Base-by-base conservation (phyloP, 2,113 vertebrate genomes). In the Epinephelus moara region DNA sequence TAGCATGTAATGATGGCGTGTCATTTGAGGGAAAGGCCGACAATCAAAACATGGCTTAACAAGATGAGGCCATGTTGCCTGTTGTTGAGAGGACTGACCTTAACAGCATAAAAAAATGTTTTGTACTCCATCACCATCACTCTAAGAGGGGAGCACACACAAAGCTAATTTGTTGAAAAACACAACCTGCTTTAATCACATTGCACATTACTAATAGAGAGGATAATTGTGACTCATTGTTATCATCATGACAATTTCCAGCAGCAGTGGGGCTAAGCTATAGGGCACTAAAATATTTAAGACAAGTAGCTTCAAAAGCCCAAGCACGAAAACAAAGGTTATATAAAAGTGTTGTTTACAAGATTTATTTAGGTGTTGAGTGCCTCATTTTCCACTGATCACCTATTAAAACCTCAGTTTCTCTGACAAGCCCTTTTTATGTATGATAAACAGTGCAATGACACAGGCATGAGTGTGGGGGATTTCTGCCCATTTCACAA, bases 401-500 rank as follows among this genome's bases (percentile, higher is more conserved):
- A 30, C 15, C 61, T 14, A 33, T 75, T 60, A 85, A 75, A 77
- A 49, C 23, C 64, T 64, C 37, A 25, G 23, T 71, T 81, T 78
- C 17, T 66, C 40, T 21, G 25, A 70, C 30, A 47, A 57, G 23
- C 6, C 55, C 1, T 30, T 79, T 81, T 40, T 50, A 70, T 66
- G 25, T 69, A 67, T 40, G 40, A 71, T 79, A 82, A 80, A 89
- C 70, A 81, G 23, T 33, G 23, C 27, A 78, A 63, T 70, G 61
- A 75, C 60, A 78, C 23, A 76, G 55, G 57, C 42, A 59, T 23
- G 50, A 67, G 52, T 56, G 21, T 67, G 37, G 61, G 60, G 57
- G 53, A 83, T 81, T 88, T 89, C 63, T 71, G 57, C 19, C 37
- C 37, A 61, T 81, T 80, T 86, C 63, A 61, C 53, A 80, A 49